Conservation (phyloP, 1,140 invertebrate species). For the Drosophila tristis region DNA sequence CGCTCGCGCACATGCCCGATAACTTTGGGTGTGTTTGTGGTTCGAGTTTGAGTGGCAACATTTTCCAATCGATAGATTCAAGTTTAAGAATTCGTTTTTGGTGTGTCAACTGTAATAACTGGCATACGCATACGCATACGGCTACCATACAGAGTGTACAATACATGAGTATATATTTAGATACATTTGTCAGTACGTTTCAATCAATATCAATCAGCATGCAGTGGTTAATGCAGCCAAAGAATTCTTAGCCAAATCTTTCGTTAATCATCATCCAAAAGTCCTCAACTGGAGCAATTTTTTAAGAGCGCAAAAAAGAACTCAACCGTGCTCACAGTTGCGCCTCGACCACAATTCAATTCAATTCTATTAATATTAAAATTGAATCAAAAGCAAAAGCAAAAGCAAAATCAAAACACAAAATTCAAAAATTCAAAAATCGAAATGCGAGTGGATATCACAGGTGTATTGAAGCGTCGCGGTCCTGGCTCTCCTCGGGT, state of each 20-base stretch:
- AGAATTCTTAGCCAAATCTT: slow-evolving; percentile 48
- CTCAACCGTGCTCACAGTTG: neutral
- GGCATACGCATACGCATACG: slow-evolving; percentile 16
- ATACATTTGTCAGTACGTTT: slow-evolving; percentile 26
- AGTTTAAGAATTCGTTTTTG: slow-evolving; percentile 26
- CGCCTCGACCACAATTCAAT: neutral
- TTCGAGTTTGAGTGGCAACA: slow-evolving; percentile 13
- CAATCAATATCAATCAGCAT: slow-evolving; percentile 49
- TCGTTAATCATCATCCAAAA: no score
- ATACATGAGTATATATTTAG: slow-evolving; percentile 15
- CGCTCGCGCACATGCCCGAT: slow-evolving; percentile 30
- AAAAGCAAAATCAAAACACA: neutral
- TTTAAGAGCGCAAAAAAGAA: slow-evolving; percentile 10
- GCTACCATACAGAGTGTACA: slow-evolving; percentile 26
- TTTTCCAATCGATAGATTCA: slow-evolving; percentile 23
- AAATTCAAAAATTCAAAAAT: neutral
- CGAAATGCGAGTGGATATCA: neutral
- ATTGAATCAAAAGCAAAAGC: slow-evolving; percentile 6
- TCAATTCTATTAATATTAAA: neutral
- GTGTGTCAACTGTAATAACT: slow-evolving; percentile 36
- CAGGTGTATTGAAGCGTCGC: slow-evolving; percentile 17
- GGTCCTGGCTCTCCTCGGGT: slow-evolving; percentile 16
- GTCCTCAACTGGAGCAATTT: slow-evolving; percentile 29
- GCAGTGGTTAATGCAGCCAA: slow-evolving; percentile 72
- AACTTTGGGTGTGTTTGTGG: neutral